Evolutionary conservation across 2,888 invertebrate genomes (phyloP).

Genomic region (Drosophila nigricruria): DNA sequence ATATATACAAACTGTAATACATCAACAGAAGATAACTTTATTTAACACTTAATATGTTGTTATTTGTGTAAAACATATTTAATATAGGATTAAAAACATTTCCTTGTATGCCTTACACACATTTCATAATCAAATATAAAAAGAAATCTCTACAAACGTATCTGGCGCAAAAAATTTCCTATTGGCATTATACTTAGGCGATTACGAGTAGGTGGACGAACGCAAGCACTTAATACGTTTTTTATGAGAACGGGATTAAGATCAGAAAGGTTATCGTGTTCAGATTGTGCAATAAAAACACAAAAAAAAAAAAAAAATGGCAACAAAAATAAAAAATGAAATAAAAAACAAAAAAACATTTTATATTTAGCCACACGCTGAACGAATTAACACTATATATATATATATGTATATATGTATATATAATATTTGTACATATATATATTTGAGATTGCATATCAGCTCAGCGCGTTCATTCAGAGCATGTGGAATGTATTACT

Average conservation of each 20-base stretch:
- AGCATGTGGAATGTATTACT: conserved; percentile 4
- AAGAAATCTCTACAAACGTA: background rate
- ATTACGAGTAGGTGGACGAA: conserved; percentile 7
- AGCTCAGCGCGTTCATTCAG: conserved; percentile 33
- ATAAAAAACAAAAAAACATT: conserved; percentile 5
- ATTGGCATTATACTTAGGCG: conserved; percentile 4
- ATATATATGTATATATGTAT: background rate
- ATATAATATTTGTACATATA: background rate
- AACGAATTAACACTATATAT: background rate
- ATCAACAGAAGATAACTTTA: background rate
- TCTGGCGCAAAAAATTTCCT: background rate
- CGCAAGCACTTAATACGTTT: conserved; percentile 13
- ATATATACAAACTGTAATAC: background rate
- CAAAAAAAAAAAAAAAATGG: background rate
- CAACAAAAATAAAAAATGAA: conserved; percentile 5
- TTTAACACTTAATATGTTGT: background rate
- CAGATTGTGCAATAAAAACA: conserved; percentile 36
- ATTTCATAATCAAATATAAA: background rate
- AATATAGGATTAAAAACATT: background rate
- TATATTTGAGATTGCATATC: conserved; percentile 13
- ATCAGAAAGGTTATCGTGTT: conserved; percentile 50
- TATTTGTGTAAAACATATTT: background rate
- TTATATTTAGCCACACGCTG: conserved; percentile 20
- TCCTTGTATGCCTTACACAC: background rate
- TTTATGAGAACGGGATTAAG: conserved; percentile 34